These are phyloP conservation scores for Catharus fuscescens DNA, from an alignment of 2,113 vertebrate species.

Conservation along the genomic window DNA sequence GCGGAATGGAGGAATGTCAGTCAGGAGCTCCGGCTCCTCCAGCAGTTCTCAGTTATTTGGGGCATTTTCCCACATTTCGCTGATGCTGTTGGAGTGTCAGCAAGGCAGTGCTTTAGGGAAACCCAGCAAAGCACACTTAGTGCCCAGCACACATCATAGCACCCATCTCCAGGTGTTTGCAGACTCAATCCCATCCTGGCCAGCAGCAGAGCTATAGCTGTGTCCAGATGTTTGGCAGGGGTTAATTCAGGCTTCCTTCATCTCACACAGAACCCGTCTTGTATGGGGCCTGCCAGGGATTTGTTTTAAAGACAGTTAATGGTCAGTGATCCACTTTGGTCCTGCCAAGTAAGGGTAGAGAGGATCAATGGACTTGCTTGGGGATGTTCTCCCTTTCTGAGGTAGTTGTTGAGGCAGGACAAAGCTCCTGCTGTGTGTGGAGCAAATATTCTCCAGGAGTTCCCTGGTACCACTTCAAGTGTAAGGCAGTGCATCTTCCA, in stretches of 20 bases:
- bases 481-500: neutral
- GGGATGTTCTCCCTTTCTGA: neutral
- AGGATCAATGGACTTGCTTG: neutral
- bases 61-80: neutral
- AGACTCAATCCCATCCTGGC: neutral
- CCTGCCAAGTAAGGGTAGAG: neutral
- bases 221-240: neutral
- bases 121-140: neutral
- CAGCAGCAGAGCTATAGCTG: neutral
- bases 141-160: neutral
- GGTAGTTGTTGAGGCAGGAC: neutral
- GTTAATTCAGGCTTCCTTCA: neutral
- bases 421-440: neutral
- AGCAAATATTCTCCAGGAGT: neutral
- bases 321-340: neutral
- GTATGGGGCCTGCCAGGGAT: neutral
- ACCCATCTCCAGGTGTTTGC: accelerated
- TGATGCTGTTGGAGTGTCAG: neutral
- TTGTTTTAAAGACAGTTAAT: neutral
- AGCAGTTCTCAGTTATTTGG: neutral
- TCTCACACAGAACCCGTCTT: neutral
- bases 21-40: neutral
- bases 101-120: neutral
- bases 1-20: neutral
- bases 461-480: neutral